phyloP scores from a whole-genome alignment of 2,888 invertebrate species.

The Cyrtodaria siliqua region DNA sequence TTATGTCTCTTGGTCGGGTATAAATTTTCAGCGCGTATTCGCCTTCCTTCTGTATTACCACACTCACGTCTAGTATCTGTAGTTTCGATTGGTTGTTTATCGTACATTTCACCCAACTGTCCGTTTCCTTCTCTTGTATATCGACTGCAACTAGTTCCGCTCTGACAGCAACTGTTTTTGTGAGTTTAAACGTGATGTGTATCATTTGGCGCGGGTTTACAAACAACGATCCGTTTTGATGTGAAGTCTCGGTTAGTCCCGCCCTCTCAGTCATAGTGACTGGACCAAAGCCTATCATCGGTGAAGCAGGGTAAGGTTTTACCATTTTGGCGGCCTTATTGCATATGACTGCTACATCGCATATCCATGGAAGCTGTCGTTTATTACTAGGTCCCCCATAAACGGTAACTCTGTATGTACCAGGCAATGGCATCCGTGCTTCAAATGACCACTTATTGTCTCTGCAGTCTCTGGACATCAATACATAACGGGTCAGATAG shows the following conservation, averaged over 20 bases:
- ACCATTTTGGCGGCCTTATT: not conserved
- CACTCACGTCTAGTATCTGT: slow-evolving; percentile 46
- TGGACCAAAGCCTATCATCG: slow-evolving; percentile 57
- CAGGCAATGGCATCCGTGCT: slow-evolving; percentile 59
- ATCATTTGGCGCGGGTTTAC: slow-evolving; percentile 49
- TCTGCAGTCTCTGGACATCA: slow-evolving; percentile 49
- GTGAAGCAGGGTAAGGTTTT: slow-evolving; percentile 49
- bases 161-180: slow-evolving; percentile 29
- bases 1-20: slow-evolving; percentile 23
- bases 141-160: slow-evolving; percentile 34
- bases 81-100: slow-evolving; percentile 55
- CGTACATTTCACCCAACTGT: slow-evolving; percentile 44
- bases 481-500: slow-evolving; percentile 39
- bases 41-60: slow-evolving; percentile 45
- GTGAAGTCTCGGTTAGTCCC: slow-evolving; percentile 52
- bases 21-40: slow-evolving; percentile 55
- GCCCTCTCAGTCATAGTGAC: slow-evolving; percentile 46
- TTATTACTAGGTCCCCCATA: slow-evolving; percentile 49
- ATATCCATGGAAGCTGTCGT: slow-evolving; percentile 50
- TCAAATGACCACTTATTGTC: slow-evolving; percentile 57
- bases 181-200: slow-evolving; percentile 55
- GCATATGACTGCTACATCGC: slow-evolving; percentile 45
- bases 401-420: slow-evolving; percentile 55
- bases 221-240: slow-evolving; percentile 56
- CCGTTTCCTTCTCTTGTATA: slow-evolving; percentile 26